Percentiles rank a stretch among this genome's conserved stretches.
These are phyloP conservation scores for Hesperia comma DNA, from an alignment of 2,888 invertebrate genomes.

Conservation along the genomic window DNA sequence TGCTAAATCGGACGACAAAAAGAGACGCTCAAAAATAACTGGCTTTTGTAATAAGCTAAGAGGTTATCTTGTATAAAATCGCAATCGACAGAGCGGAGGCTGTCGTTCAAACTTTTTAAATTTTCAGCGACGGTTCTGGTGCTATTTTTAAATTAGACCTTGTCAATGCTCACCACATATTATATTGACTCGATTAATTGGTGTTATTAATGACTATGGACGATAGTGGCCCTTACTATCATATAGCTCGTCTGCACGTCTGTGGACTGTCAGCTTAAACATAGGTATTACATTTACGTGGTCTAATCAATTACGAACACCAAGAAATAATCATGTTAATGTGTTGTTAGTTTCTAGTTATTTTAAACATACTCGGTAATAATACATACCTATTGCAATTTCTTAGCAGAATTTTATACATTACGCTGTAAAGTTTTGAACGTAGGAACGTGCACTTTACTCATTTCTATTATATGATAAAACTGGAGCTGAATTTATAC, in stretches of 20 bases:
- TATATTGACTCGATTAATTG: conserved; percentile 69
- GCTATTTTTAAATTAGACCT: conserved; percentile 79
- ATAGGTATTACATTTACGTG: neutral
- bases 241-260: too few species aligned
- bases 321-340: too few species aligned
- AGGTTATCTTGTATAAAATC: conserved; percentile 81
- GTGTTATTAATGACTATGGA: too few species aligned
- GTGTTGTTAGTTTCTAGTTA: too few species aligned
- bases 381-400: conserved; percentile 11
- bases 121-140: conserved; percentile 73
- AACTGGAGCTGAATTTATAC: conserved; percentile 34
- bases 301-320: neutral
- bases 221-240: too few species aligned
- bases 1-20: neutral
- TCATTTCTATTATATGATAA: conserved; percentile 38
- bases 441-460: conserved; percentile 18
- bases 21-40: conserved; percentile 44
- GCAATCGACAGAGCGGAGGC: conserved; percentile 73
- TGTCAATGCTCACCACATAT: conserved; percentile 72
- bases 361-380: neutral
- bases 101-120: conserved; percentile 82
- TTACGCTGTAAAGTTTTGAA: conserved; percentile 30
- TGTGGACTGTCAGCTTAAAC: neutral
- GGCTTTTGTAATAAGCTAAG: conserved; percentile 81
- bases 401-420: conserved; percentile 29